phyloP scores from a whole-genome alignment of 37 sponge, comb jelly and placozoan genomes.

The Lycopodina hypogea region DNA sequence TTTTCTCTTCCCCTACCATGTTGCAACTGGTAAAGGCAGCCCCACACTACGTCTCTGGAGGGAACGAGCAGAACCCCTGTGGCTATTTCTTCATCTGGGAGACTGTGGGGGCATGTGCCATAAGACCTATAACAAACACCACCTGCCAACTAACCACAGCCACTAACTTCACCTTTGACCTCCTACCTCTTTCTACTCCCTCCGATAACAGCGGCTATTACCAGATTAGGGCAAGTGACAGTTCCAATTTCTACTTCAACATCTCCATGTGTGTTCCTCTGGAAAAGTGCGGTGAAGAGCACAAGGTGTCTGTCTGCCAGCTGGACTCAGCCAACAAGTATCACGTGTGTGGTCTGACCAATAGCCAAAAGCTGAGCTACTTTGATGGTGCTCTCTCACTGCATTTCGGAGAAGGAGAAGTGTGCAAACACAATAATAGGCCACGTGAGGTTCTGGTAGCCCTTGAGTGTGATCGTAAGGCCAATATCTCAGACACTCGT shows the following conservation, averaged over 20 bases:
- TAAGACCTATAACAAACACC: background rate
- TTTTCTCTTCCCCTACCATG: background rate
- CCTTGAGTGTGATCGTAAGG: conserved; percentile 55
- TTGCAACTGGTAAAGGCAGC: conserved; percentile 26
- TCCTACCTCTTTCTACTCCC: conserved; percentile 14
- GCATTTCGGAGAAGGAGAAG: conserved; percentile 40
- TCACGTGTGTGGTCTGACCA: conserved; percentile 9
- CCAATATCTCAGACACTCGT: background rate
- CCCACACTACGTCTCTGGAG: conserved; percentile 47
- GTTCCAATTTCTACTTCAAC: conserved; percentile 10
- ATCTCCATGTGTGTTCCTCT: conserved; percentile 11
- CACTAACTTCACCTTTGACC: conserved; percentile 44
- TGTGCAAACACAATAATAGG: conserved; percentile 14
- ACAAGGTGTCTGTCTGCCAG: conserved; percentile 48
- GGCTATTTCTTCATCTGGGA: conserved; percentile 65
- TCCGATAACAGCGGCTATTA: background rate
- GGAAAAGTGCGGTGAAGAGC: background rate
- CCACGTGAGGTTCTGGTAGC: conserved; percentile 37
- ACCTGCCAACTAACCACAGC: conserved; percentile 41
- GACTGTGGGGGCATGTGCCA: conserved; percentile 55
- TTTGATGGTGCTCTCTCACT: conserved; percentile 42
- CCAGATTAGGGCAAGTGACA: background rate
- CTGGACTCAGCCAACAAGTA: background rate
- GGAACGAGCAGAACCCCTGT: conserved; percentile 39
- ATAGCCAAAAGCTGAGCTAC: conserved; percentile 23